Evolutionary conservation across 2,113 vertebrate genomes (phyloP).

Genomic region (Macaca nemestrina): DNA sequence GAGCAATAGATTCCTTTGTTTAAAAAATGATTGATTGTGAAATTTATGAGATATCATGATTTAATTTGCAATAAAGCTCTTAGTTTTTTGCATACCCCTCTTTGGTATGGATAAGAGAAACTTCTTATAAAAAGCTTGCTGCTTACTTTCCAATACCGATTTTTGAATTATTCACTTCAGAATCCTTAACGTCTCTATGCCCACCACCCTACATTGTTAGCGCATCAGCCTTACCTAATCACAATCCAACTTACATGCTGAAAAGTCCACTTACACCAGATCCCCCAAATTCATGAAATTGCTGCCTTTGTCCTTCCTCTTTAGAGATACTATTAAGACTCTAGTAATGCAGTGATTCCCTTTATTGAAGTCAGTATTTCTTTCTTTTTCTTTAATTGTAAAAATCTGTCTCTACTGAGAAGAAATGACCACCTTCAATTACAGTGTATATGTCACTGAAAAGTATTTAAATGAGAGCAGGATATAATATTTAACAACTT

Average conservation of each 20-base stretch:
- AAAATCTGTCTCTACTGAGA: neutral
- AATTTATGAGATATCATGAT: neutral
- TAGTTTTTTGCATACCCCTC: neutral
- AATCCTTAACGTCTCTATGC: neutral
- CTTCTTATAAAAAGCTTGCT: neutral
- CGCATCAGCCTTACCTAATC: neutral
- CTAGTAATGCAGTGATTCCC: neutral
- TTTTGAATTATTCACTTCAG: neutral
- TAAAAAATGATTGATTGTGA: neutral
- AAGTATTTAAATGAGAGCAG: neutral
- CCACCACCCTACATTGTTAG: neutral
- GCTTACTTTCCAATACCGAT: neutral
- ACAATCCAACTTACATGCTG: neutral
- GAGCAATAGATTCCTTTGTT: neutral
- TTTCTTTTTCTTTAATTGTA: neutral
- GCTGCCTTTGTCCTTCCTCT: neutral
- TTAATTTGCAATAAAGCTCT: neutral
- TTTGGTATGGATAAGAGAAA: neutral
- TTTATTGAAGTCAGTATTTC: neutral
- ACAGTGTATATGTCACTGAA: neutral
- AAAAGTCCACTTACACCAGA: neutral
- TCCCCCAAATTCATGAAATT: neutral
- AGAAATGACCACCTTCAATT: constrained; percentile 5
- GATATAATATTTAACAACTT: neutral
- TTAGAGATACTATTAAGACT: neutral